Conservation (phyloP, 2,888 invertebrate genomes). For the Cephus sareptanus region DNA sequence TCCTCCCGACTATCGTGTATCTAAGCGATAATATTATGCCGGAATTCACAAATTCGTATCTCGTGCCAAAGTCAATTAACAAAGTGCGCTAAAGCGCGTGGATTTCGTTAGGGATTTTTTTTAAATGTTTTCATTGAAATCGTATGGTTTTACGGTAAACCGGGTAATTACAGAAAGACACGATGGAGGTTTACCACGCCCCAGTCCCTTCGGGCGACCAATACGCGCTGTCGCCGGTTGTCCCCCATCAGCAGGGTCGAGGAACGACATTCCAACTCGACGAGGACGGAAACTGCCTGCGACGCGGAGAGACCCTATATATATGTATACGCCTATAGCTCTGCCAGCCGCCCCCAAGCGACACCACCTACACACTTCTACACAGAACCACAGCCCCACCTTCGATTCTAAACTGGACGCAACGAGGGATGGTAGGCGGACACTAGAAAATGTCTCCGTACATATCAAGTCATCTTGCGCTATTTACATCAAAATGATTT, state of each 20-base stretch:
- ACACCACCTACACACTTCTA: not conserved
- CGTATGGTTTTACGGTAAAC: not conserved
- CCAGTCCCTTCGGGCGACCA: constrained; percentile 59
- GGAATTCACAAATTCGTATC: not conserved
- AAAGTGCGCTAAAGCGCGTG: not conserved
- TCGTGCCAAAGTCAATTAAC: not conserved
- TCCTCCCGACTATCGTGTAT: constrained; percentile 1
- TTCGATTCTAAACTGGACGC: constrained; percentile 10
- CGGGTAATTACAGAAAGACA: constrained; percentile 53
- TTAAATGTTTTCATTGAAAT: not conserved
- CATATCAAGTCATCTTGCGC: not conserved
- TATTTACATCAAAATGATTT: not conserved
- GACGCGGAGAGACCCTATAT: not conserved
- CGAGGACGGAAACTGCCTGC: constrained; percentile 32
- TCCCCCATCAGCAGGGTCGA: constrained; percentile 31
- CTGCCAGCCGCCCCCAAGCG: constrained; percentile 17
- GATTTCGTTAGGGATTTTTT: not conserved
- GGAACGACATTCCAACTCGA: constrained; percentile 55
- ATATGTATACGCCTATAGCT: constrained; percentile 8
- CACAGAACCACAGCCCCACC: constrained; percentile 13
- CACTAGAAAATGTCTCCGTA: constrained; percentile 23
- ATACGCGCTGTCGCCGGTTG: constrained; percentile 55
- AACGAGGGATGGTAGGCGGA: constrained; percentile 42
- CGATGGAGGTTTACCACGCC: constrained; percentile 65
- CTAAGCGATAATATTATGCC: not conserved